Evolutionary conservation across 2,797 vertebrate species (phyloP).

Genomic region (Sylvilagus floridanus): DNA sequence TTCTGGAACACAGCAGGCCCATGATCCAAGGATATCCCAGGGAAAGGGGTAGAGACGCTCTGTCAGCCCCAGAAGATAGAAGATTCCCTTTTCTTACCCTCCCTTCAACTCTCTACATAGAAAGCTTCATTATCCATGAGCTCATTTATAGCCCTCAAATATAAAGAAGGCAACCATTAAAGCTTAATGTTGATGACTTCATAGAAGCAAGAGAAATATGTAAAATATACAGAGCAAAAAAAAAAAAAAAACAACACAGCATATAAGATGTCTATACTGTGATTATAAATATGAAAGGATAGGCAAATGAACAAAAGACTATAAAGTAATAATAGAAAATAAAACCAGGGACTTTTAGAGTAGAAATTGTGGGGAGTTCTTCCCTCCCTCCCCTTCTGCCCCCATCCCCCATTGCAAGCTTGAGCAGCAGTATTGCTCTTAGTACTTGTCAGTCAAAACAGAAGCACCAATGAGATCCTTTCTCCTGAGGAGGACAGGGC

Average conservation of each 20-base stretch:
- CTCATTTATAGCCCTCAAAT: not conserved
- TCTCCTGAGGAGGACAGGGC: not conserved
- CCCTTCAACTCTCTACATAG: not conserved
- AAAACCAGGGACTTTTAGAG: not conserved
- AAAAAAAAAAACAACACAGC: not conserved
- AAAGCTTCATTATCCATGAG: not conserved
- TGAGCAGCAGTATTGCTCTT: not conserved
- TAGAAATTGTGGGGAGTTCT: not conserved
- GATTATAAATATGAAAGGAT: slow-evolving; percentile 1
- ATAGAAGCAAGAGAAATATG: not conserved
- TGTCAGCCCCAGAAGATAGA: not conserved
- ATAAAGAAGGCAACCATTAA: not conserved
- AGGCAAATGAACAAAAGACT: not conserved
- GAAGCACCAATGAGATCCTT: not conserved
- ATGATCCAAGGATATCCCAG: not conserved
- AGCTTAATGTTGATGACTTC: not conserved
- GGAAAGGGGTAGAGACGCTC: not conserved
- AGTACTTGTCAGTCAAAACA: not conserved
- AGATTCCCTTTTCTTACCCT: not conserved
- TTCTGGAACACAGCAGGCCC: not conserved
- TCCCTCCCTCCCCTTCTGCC: fast-evolving
- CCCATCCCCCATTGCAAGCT: not conserved
- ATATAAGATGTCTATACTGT: not conserved
- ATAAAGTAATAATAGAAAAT: slow-evolving; percentile 18
- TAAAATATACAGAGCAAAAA: not conserved